Evolutionary conservation across 2,797 vertebrate species (phyloP).

Genomic region (Pygocentrus nattereri): DNA sequence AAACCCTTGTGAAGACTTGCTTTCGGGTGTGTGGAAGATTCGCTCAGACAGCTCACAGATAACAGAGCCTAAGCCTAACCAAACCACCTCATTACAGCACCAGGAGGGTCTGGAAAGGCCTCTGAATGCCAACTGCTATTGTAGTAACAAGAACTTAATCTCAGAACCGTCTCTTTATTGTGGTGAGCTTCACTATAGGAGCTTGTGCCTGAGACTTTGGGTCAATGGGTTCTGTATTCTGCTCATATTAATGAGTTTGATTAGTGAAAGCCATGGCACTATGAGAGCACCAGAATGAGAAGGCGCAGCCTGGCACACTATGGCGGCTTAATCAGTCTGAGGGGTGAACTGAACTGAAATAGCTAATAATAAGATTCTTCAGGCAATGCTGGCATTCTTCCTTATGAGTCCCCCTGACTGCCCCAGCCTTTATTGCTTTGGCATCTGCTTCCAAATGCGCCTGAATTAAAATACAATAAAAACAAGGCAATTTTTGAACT

Average conservation of each 20-base stretch:
- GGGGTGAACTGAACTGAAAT: not conserved
- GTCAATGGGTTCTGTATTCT: not conserved
- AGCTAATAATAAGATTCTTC: not conserved
- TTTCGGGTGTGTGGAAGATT: not conserved
- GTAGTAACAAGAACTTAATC: not conserved
- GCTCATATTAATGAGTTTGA: not conserved
- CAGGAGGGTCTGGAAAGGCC: not conserved
- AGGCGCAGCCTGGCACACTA: not conserved
- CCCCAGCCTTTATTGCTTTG: constrained; percentile 10
- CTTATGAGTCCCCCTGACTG: not conserved
- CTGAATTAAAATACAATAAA: not conserved
- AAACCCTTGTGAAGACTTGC: not conserved
- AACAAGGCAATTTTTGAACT: not conserved
- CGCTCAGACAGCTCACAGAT: not conserved
- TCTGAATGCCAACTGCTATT: not conserved
- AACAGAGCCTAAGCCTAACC: not conserved
- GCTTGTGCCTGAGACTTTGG: not conserved
- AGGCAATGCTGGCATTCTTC: not conserved
- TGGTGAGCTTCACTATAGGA: not conserved
- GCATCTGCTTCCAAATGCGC: not conserved
- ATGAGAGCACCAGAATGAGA: no score
- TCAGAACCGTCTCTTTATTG: not conserved
- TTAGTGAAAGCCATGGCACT: not conserved
- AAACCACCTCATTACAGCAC: not conserved
- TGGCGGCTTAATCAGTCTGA: constrained; percentile 16